phyloP scores from a whole-genome alignment of 2,113 vertebrate genomes.

The Equus przewalskii region DNA sequence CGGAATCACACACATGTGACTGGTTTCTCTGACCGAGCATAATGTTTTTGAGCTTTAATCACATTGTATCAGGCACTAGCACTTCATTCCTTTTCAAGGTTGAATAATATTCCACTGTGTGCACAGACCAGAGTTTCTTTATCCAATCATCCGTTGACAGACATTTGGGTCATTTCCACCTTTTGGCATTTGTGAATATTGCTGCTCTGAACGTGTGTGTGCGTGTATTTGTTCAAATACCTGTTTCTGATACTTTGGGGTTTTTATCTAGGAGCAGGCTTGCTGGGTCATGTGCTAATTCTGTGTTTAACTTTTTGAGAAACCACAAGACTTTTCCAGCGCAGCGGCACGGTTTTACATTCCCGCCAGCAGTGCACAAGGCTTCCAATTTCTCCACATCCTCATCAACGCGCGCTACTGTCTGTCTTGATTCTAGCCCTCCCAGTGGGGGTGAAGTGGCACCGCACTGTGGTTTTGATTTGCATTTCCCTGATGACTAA shows the following conservation, averaged over 20 bases:
- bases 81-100: fast-evolving
- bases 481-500: fast-evolving
- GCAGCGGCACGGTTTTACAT: fast-evolving
- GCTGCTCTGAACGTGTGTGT: fast-evolving
- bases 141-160: fast-evolving
- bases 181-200: background rate
- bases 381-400: fast-evolving
- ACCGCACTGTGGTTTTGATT: too few species aligned
- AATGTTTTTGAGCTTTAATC: background rate
- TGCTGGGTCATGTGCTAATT: background rate
- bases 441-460: fast-evolving
- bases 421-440: fast-evolving
- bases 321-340: background rate
- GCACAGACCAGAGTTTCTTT: fast-evolving
- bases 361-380: fast-evolving
- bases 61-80: fast-evolving
- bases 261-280: background rate
- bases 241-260: too few species aligned
- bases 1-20: fast-evolving
- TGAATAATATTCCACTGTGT: fast-evolving
- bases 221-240: background rate
- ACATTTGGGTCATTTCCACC: fast-evolving
- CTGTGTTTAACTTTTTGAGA: background rate
- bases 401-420: fast-evolving
- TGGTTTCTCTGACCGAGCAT: background rate